Conservation (phyloP, 2,888 invertebrate species). For the Prenolepis imparis region DNA sequence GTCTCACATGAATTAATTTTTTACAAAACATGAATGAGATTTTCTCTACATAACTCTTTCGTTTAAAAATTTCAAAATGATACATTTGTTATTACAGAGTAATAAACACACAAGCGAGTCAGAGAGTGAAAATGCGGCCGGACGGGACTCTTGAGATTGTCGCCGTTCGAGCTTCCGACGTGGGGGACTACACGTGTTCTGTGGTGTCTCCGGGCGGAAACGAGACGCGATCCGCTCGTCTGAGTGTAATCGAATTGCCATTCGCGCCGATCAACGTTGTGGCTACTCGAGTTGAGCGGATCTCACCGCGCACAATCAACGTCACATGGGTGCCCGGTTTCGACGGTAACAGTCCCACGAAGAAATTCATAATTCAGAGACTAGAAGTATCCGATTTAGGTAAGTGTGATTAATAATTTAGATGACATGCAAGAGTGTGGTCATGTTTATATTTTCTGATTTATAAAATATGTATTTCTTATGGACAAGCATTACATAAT, state of each 20-base stretch:
- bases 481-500: not conserved
- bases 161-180: slow-evolving; percentile 96
- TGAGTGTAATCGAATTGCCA: slow-evolving; percentile 97
- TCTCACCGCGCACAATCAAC: slow-evolving; percentile 93
- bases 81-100: slow-evolving; percentile 83
- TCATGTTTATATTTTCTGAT: not conserved
- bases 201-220: slow-evolving; percentile 97
- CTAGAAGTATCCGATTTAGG: slow-evolving; percentile 95
- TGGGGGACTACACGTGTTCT: slow-evolving; percentile 96
- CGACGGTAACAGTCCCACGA: slow-evolving; percentile 98
- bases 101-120: slow-evolving; percentile 89
- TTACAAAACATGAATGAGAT: not conserved
- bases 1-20: not conserved
- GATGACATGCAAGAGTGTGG: not conserved
- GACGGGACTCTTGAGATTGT: slow-evolving; percentile 96
- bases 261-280: slow-evolving; percentile 96
- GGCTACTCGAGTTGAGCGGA: slow-evolving; percentile 90
- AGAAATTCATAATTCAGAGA: slow-evolving; percentile 96
- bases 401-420: slow-evolving; percentile 84
- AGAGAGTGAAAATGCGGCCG: slow-evolving; percentile 91
- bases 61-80: not conserved
- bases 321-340: slow-evolving; percentile 98
- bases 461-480: not conserved
- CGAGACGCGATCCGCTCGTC: slow-evolving; percentile 94
- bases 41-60: not conserved